These are phyloP conservation scores for Tridacna gigas DNA, from an alignment of 2,888 invertebrate species.

Conservation along the genomic window DNA sequence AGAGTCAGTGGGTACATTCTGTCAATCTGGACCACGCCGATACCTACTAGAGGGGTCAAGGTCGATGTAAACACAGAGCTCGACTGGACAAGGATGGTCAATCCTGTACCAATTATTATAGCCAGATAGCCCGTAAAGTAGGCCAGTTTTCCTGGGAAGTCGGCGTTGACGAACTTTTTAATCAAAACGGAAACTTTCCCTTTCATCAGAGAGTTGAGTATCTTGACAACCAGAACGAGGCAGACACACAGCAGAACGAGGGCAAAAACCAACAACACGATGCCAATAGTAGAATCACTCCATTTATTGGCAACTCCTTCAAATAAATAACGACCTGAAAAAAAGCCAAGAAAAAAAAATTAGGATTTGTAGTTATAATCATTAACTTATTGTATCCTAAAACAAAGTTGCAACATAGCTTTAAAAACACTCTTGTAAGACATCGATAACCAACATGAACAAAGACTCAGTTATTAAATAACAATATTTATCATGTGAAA, in stretches of 20 bases:
- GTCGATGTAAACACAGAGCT: slow-evolving; percentile 88
- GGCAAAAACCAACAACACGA: slow-evolving; percentile 85
- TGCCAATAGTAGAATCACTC: slow-evolving; percentile 85
- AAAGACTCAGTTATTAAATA: too few species aligned
- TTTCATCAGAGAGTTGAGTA: slow-evolving; percentile 82
- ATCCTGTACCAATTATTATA: slow-evolving; percentile 86
- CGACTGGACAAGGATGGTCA: slow-evolving; percentile 87
- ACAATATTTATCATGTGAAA: too few species aligned
- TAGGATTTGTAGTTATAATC: too few species aligned
- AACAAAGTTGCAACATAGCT: too few species aligned
- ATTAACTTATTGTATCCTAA: too few species aligned
- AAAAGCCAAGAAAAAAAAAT: too few species aligned
- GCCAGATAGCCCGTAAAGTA: slow-evolving; percentile 87
- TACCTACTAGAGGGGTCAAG: slow-evolving; percentile 87
- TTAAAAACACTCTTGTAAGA: too few species aligned
- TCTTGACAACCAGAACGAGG: slow-evolving; percentile 86
- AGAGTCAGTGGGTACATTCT: slow-evolving; percentile 87
- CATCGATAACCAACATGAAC: too few species aligned
- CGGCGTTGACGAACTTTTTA: slow-evolving; percentile 81
- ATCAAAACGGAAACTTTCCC: slow-evolving; percentile 79
- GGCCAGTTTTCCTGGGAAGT: slow-evolving; percentile 81
- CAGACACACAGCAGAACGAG: slow-evolving; percentile 86
- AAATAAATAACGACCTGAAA: slow-evolving; percentile 72
- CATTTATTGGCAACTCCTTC: slow-evolving; percentile 60
- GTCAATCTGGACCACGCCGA: slow-evolving; percentile 86